Evolutionary conservation across 2,113 vertebrate species (phyloP).

Genomic region (Lepus europaeus): DNA sequence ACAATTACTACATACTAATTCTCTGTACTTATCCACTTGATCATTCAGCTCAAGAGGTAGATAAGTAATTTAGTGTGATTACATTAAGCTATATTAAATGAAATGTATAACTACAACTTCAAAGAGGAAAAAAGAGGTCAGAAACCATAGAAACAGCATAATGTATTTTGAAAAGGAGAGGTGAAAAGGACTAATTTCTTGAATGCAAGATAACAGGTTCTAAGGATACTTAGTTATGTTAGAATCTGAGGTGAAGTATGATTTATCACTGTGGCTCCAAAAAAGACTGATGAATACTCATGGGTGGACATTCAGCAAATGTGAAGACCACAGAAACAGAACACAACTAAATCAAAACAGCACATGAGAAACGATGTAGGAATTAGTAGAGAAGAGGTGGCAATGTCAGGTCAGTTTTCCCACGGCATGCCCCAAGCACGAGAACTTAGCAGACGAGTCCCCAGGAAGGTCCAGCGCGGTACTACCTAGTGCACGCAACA

Average conservation of each 20-base stretch:
- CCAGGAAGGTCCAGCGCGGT: constrained; percentile 85
- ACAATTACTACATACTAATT: not conserved
- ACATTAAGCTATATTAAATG: constrained; percentile 37
- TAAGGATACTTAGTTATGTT: constrained; percentile 11
- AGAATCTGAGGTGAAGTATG: constrained; percentile 54
- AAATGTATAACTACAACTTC: constrained; percentile 8
- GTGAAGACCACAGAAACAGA: constrained; percentile 77
- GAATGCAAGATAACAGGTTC: not conserved
- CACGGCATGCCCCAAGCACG: constrained; percentile 65
- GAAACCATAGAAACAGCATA: constrained; percentile 15
- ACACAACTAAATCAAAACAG: constrained; percentile 72
- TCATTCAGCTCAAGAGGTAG: not conserved
- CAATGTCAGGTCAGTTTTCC: constrained; percentile 64
- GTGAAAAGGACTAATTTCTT: constrained; percentile 38
- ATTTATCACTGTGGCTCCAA: constrained; percentile 32
- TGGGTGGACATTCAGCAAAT: constrained; percentile 60
- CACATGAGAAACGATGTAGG: constrained; percentile 68
- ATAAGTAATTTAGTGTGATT: not conserved
- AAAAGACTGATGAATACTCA: constrained; percentile 51
- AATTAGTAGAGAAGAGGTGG: constrained; percentile 47
- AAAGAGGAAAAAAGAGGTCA: constrained; percentile 56
- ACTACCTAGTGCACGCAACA: constrained; percentile 96
- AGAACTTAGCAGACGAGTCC: constrained; percentile 70
- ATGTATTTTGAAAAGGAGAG: constrained; percentile 40
- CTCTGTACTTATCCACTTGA: constrained; percentile 11